A percentile compares a stretch with the other conserved stretches of the same genome.
These are phyloP conservation scores for Anhinga rufa DNA, from an alignment of 2,113 vertebrate genomes.

Conservation along the genomic window DNA sequence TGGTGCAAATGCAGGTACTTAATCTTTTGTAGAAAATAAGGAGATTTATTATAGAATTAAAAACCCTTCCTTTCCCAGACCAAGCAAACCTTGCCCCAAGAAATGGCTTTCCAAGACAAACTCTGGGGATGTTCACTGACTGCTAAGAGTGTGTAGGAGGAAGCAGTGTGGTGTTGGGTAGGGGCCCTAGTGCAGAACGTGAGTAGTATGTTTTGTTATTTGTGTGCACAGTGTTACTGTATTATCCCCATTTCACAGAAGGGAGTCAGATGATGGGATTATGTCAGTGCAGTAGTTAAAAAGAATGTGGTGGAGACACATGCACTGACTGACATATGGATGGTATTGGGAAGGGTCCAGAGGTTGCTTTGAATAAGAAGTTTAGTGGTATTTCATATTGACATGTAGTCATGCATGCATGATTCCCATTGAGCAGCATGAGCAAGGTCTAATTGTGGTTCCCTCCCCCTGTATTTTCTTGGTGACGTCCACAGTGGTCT, in stretches of 20 bases:
- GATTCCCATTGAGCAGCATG: not conserved
- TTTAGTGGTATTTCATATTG: not conserved
- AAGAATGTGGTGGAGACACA: not conserved
- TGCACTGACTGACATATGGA: not conserved
- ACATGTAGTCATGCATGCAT: rapidly evolving
- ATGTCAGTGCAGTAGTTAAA: not conserved
- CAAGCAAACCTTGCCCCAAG: not conserved
- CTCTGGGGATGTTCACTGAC: not conserved
- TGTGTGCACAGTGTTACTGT: not conserved
- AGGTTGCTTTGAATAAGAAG: not conserved
- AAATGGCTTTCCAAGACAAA: not conserved
- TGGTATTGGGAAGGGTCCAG: not conserved
- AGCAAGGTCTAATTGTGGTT: not conserved
- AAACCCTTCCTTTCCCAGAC: not conserved
- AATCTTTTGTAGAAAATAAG: not conserved
- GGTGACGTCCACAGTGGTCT: not conserved
- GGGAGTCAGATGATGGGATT: not conserved
- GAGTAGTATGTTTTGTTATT: not conserved
- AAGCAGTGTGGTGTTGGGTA: not conserved
- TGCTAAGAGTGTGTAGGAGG: not conserved
- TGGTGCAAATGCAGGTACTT: not conserved
- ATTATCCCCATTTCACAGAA: not conserved
- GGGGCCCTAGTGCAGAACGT: not conserved
- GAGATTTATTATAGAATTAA: not conserved
- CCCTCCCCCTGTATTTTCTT: not conserved